Conservation (phyloP, 2,113 vertebrate species). For the Daphoenositta chrysoptera region DNA sequence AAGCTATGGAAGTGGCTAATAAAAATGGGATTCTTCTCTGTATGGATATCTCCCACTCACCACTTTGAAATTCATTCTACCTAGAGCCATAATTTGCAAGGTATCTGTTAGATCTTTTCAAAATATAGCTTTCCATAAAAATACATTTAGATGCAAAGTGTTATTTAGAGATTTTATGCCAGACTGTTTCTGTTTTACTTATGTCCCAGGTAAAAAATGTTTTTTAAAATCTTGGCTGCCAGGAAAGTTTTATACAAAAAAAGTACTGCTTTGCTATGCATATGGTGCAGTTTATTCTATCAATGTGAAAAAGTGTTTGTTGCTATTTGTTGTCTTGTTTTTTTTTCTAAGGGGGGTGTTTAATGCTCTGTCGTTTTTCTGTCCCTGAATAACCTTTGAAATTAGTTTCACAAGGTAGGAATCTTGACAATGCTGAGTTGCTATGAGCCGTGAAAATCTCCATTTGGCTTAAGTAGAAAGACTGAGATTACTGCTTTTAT, state of each 20-base stretch:
- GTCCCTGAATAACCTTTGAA: not conserved
- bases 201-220: not conserved
- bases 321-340: not conserved
- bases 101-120: not conserved
- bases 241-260: not conserved
- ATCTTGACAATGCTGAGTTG: not conserved
- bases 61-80: not conserved
- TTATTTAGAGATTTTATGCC: not conserved
- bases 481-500: not conserved
- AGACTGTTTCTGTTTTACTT: not conserved
- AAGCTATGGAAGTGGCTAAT: not conserved
- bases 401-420: not conserved
- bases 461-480: not conserved
- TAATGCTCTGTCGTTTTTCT: not conserved
- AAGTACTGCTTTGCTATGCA: not conserved
- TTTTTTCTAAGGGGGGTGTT: not conserved
- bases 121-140: not conserved
- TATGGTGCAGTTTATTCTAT: not conserved
- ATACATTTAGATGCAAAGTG: not conserved
- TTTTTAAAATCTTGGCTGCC: not conserved
- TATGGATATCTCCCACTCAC: not conserved
- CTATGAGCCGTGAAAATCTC: not conserved
- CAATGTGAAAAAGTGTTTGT: not conserved
- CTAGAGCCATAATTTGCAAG: not conserved
- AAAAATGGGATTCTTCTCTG: not conserved